Conservation (phyloP, 2,888 invertebrate species). For the Himalopsyche tibetana region DNA sequence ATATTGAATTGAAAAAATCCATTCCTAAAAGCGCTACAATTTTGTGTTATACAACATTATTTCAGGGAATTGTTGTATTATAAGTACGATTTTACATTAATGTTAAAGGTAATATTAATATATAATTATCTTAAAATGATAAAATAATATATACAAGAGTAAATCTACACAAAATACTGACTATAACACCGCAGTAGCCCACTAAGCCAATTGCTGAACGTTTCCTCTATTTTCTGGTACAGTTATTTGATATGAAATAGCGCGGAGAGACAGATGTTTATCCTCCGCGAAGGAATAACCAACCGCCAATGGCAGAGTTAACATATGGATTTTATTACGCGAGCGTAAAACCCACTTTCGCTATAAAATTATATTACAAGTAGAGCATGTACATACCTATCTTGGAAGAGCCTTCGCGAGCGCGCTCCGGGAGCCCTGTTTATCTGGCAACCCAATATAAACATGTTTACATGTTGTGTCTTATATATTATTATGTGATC, state of each 20-base stretch:
- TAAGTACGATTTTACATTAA: too few species aligned
- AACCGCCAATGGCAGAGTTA: constrained; percentile 31
- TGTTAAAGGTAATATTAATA: too few species aligned
- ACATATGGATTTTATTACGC: constrained; percentile 34
- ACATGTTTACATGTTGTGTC: constrained; percentile 25
- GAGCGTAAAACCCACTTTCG: constrained; percentile 31
- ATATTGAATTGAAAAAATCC: too few species aligned
- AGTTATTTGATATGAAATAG: constrained; percentile 15
- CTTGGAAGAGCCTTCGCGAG: constrained; percentile 2
- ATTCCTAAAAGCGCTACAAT: too few species aligned
- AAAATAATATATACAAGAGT: too few species aligned
- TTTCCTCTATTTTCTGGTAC: constrained; percentile 29
- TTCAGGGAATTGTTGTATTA: too few species aligned
- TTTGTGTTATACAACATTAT: too few species aligned
- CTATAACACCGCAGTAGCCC: neutral
- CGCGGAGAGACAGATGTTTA: constrained; percentile 31
- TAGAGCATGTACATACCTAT: constrained; percentile 2
- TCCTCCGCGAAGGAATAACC: constrained; percentile 24
- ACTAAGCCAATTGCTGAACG: constrained; percentile 14
- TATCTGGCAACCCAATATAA: constrained; percentile 4
- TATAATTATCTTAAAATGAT: too few species aligned
- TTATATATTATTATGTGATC: constrained; percentile 8
- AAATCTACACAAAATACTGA: neutral
- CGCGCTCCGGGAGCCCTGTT: neutral
- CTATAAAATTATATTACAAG: constrained; percentile 20